Percentiles rank a stretch among this genome's conserved stretches.
Conservation (phyloP, 2,797 vertebrate genomes). For the Hydrocynus forskahlii region DNA sequence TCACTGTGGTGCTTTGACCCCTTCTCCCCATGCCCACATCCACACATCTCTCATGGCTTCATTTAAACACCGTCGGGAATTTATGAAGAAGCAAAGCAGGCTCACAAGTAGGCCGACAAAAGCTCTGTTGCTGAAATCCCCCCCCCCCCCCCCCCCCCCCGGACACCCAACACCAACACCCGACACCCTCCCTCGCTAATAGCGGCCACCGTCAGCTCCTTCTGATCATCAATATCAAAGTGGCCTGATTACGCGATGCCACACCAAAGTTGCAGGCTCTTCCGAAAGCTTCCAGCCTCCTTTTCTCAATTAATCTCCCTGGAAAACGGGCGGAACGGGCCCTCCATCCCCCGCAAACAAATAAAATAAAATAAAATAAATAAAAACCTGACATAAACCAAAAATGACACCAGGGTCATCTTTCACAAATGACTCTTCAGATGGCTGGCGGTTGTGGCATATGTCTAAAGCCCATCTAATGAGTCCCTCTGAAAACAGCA, state of each 20-base stretch:
- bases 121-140: not conserved
- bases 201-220: conserved; percentile 64
- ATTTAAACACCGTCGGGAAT: conserved; percentile 29
- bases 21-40: not conserved
- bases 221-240: conserved; percentile 64
- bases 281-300: conserved; percentile 40
- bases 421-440: conserved; percentile 76
- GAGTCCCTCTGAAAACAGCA: conserved; percentile 74
- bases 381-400: conserved; percentile 60
- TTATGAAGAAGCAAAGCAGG: conserved; percentile 31
- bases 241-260: conserved; percentile 68
- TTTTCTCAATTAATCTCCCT: conserved; percentile 67
- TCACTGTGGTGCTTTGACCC: conserved; percentile 11
- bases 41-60: not conserved
- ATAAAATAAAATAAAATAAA: conserved; percentile 15
- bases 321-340: conserved; percentile 52
- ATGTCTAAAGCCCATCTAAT: conserved; percentile 77
- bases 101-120: conserved; percentile 30
- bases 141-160: not conserved
- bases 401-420: conserved; percentile 65
- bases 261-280: conserved; percentile 41
- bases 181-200: conserved; percentile 55
- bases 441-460: conserved; percentile 70
- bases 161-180: not conserved
- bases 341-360: conserved; percentile 38